Conservation (phyloP, 2,888 invertebrate genomes). For the Herminia tarsipennalis region DNA sequence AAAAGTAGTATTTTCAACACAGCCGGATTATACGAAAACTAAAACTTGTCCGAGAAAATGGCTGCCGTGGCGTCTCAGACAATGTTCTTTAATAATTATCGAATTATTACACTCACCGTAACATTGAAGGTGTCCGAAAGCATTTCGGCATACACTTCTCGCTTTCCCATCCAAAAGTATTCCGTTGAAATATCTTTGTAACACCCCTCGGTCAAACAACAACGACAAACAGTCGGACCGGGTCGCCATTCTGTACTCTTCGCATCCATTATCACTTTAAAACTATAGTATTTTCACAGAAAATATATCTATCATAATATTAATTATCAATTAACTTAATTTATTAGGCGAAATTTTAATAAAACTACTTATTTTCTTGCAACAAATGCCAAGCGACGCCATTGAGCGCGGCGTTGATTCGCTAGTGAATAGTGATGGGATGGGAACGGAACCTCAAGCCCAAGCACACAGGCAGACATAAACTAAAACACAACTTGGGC, state of each 20-base stretch:
- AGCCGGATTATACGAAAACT: conserved; percentile 47
- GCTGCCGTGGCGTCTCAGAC: conserved; percentile 50
- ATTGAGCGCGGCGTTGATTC: conserved; percentile 28
- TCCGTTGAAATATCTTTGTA: conserved; percentile 82
- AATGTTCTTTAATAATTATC: conserved; percentile 15
- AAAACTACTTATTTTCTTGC: conserved; percentile 37
- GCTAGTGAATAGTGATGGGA: conserved; percentile 39
- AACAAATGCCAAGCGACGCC: conserved; percentile 48
- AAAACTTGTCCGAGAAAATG: conserved; percentile 55
- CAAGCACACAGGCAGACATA: too few relatives aligned
- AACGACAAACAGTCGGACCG: conserved; percentile 77
- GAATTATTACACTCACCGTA: conserved; percentile 58
- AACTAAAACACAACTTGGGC: not conserved
- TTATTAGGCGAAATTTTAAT: conserved; percentile 16
- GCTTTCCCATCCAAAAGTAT: conserved; percentile 83
- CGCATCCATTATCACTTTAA: conserved; percentile 64
- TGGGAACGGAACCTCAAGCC: not conserved
- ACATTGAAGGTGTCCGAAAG: conserved; percentile 69
- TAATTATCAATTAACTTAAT: conserved; percentile 31
- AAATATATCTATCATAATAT: conserved; percentile 49
- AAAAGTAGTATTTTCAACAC: conserved; percentile 37
- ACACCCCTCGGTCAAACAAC: conserved; percentile 77
- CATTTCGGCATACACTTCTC: conserved; percentile 80
- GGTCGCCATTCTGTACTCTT: conserved; percentile 76
- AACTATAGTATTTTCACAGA: conserved; percentile 52